These are phyloP conservation scores for Nesidiocoris tenuis DNA, from an alignment of 2,888 invertebrate genomes.

Conservation along the genomic window DNA sequence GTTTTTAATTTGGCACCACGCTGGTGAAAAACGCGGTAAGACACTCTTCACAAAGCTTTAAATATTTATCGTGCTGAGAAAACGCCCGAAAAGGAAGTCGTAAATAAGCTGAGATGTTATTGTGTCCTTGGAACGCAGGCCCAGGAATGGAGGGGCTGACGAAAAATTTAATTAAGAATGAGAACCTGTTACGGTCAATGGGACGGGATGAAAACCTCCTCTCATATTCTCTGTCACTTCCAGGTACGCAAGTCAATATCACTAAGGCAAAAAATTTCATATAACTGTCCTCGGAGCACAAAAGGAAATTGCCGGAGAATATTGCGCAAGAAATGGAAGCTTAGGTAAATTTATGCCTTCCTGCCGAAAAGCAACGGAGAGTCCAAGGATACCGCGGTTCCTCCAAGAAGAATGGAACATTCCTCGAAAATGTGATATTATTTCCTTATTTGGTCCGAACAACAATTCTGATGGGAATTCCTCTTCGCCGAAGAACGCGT, in stretches of 20 bases:
- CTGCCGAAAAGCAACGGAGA: not conserved
- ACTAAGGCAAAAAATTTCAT: constrained; percentile 1
- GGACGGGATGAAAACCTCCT: not conserved
- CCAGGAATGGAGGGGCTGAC: not conserved
- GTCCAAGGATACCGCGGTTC: no score
- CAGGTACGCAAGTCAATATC: not conserved
- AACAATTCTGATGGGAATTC: no score
- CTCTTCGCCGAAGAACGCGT: no score
- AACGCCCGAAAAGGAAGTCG: not conserved
- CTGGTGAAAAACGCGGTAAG: not conserved
- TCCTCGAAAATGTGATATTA: no score
- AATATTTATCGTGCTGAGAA: not conserved
- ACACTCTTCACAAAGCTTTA: not conserved
- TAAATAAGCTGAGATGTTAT: not conserved
- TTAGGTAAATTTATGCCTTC: not conserved
- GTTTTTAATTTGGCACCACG: not conserved
- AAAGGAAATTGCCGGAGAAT: not conserved
- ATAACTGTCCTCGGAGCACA: constrained; percentile 2
- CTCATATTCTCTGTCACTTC: not conserved
- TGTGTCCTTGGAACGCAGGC: not conserved
- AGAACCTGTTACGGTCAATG: constrained; percentile 34
- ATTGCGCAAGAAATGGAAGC: not conserved
- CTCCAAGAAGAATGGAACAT: no score
- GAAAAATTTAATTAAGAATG: constrained; percentile 43
- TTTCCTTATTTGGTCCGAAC: no score